Percentiles rank a stretch among this genome's conserved stretches.
Conservation (phyloP, 2,888 invertebrate genomes). For the Uropetala carovei region DNA sequence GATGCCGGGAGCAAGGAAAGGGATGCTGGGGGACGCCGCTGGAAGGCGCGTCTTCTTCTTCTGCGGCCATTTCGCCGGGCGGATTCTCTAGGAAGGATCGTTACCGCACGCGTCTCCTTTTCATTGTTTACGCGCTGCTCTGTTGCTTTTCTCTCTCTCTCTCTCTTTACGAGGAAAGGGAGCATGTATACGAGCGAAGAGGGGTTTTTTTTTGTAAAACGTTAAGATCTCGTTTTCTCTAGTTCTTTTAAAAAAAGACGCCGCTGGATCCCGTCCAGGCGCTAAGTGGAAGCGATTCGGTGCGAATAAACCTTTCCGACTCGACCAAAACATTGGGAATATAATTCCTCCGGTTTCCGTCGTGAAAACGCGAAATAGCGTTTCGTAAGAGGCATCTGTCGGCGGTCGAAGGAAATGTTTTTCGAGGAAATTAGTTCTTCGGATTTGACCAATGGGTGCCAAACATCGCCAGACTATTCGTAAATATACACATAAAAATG, state of each 20-base stretch:
- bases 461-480: too few species aligned
- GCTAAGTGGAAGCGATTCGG: slow-evolving; percentile 61
- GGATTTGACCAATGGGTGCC: background rate
- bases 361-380: too few species aligned
- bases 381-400: background rate
- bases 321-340: slow-evolving; percentile 35
- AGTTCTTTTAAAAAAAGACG: slow-evolving; percentile 38
- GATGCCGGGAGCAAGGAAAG: background rate
- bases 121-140: slow-evolving; percentile 33
- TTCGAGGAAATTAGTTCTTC: background rate
- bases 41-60: background rate
- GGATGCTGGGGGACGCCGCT: background rate
- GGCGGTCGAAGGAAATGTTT: background rate
- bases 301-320: slow-evolving; percentile 48
- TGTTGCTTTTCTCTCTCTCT: background rate
- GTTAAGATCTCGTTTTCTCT: background rate
- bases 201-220: slow-evolving; percentile 5
- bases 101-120: background rate
- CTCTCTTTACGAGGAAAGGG: background rate
- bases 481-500: too few species aligned
- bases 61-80: background rate
- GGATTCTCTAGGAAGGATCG: background rate
- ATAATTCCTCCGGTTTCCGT: background rate
- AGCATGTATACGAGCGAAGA: slow-evolving; percentile 29
- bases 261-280: slow-evolving; percentile 52